These are phyloP conservation scores for Drosophila prostipennis DNA, from an alignment of 2,888 invertebrate genomes.

Conservation along the genomic window DNA sequence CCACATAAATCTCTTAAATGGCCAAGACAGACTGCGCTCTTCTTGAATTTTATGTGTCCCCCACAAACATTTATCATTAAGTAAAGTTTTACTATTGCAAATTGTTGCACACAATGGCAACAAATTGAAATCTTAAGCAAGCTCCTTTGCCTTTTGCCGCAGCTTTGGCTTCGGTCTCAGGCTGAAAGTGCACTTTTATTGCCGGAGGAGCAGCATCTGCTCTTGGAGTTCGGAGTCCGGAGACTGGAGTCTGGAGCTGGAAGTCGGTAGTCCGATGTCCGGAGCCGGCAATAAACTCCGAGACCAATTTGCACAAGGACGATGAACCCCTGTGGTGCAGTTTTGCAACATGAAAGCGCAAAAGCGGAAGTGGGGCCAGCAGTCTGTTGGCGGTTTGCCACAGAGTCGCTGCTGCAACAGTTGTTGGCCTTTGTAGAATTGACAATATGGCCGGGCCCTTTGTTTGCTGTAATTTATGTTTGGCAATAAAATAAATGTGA, in stretches of 20 bases:
- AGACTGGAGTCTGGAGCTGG: not conserved
- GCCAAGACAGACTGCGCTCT: conserved; percentile 20
- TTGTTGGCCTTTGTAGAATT: conserved; percentile 59
- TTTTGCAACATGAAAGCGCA: conserved; percentile 61
- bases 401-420: conserved; percentile 62
- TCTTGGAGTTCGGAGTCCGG: not conserved
- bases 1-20: conserved; percentile 61
- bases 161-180: conserved; percentile 30
- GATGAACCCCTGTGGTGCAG: conserved; percentile 79
- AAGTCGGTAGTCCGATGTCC: conserved; percentile 8
- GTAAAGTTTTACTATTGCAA: conserved; percentile 67
- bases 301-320: conserved; percentile 79
- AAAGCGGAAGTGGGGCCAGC: conserved; percentile 47
- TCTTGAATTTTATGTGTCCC: conserved; percentile 57
- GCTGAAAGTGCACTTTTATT: conserved; percentile 73
- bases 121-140: conserved; percentile 80
- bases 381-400: conserved; percentile 66
- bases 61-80: conserved; percentile 74
- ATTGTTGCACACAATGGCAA: conserved; percentile 69
- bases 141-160: conserved; percentile 50
- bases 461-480: conserved; percentile 68
- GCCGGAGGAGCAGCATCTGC: conserved; percentile 49
- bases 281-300: conserved; percentile 67
- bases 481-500: conserved; percentile 69
- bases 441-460: conserved; percentile 63